These are phyloP conservation scores for Parazoanthus darwini DNA, from an alignment of 92 coral and sea anemone species.

Conservation along the genomic window DNA sequence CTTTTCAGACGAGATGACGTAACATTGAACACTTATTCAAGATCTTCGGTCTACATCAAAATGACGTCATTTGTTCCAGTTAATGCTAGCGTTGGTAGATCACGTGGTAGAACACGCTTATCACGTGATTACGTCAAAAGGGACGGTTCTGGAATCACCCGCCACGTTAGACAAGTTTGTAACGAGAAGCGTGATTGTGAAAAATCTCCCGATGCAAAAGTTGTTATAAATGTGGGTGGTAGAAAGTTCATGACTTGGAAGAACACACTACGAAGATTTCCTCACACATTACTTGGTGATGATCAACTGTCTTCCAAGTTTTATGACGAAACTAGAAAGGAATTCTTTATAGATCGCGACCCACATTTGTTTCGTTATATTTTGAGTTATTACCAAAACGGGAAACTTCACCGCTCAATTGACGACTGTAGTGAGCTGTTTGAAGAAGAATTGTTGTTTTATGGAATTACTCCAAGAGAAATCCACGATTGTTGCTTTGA, in stretches of 20 bases:
- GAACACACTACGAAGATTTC: conserved; percentile 82
- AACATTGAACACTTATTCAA: background rate
- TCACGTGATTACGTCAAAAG: conserved; percentile 6
- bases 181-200: background rate
- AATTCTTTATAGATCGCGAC: conserved; percentile 92
- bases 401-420: conserved; percentile 90
- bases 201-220: conserved; percentile 58
- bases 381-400: conserved; percentile 91
- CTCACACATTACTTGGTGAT: conserved; percentile 86
- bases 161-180: background rate
- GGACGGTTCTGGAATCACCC: background rate
- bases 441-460: conserved; percentile 82
- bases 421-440: conserved; percentile 90
- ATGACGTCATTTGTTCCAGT: conserved; percentile 35
- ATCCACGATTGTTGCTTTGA: conserved; percentile 95
- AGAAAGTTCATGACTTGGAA: conserved; percentile 88
- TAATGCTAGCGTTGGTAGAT: background rate
- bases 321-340: conserved; percentile 81
- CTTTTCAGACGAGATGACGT: conserved; percentile 20
- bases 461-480: conserved; percentile 81
- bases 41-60: background rate
- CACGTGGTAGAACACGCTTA: conserved; percentile 8
- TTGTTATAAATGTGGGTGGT: conserved; percentile 93
- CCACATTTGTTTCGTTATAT: conserved; percentile 93
- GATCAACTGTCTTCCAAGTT: conserved; percentile 73